Base-by-base conservation (phyloP, 2,888 invertebrate species). In the Mythimna lalbum region DNA sequence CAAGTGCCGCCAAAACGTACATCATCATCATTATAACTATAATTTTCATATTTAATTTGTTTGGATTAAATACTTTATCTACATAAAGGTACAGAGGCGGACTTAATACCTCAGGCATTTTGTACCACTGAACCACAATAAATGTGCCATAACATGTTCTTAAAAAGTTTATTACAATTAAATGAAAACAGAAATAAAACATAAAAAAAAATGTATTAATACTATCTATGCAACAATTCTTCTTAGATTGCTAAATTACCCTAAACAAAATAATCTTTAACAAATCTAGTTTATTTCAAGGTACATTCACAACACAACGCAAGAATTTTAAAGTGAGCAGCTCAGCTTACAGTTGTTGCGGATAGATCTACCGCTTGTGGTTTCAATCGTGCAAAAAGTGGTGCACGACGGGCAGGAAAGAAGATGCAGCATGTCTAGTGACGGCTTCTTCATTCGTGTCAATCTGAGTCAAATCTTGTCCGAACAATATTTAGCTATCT, bases 221-320 rank as follows among this genome's bases (percentile, higher is more conserved):
- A 23, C 39, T 64, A 43, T 43, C 43, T 63, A 73, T 73, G 39
- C 49, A 71, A 73, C 5, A 55, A 50, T 49, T 73, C 0, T 27
- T 55, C 47, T 47, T 53, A 55, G 3, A 39, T 21, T 12, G 4
- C 7, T 39, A 56, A 73, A 55, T 31, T 31, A 31, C 23, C n/a
- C 12, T 72, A 33, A 31, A 31, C 27, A 55, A 49, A 12, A 52
- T 17, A 52, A 59, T 53, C 14, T 4, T 21, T 9, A 31, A 55
- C 4, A 5, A n/a, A 21, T 39, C 7, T 55, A 60, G 47, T 47
- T 47, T 10, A 52, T 43, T 43, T 7, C 43, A 69, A 43, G 17
- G 6, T 43, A n/a, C 14, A 19, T 33, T 12, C 59, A 43, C 14
- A 70, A 33, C 31, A 1, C 23, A 70, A 33, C 31, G 1, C 23